Evolutionary conservation across 1,140 invertebrate genomes (phyloP).

Genomic region (Aphis craccivora): DNA sequence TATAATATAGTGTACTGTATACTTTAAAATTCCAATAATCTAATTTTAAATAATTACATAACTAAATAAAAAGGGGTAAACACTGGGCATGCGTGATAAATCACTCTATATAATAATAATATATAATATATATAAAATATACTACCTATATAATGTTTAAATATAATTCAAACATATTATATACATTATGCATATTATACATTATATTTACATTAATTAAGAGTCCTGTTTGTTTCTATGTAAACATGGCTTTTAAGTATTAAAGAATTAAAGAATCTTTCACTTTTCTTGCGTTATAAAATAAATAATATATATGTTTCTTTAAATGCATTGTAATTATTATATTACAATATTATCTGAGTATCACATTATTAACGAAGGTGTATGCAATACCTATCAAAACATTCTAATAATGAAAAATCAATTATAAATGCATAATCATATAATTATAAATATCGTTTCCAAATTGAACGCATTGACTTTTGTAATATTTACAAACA

Average conservation of each 20-base stretch:
- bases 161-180: background rate
- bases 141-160: background rate
- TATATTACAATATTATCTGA: background rate
- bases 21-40: too few species aligned
- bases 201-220: background rate
- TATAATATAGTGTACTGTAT: too few species aligned
- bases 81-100: too few species aligned
- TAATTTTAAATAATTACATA: too few species aligned
- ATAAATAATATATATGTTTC: background rate
- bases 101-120: too few species aligned
- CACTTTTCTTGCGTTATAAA: background rate
- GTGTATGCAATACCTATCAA: background rate
- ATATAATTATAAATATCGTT: background rate
- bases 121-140: background rate
- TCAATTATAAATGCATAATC: background rate
- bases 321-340: background rate
- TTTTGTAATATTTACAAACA: constrained; percentile 26
- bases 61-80: too few species aligned
- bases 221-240: background rate
- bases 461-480: background rate
- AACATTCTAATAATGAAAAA: background rate
- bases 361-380: background rate
- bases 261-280: background rate
- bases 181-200: too few species aligned
- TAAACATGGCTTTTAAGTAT: background rate